Evolutionary conservation across 1,140 invertebrate genomes (phyloP), one percentile per base, ranked within the genome.

Genomic region (Aphis craccivora): DNA sequence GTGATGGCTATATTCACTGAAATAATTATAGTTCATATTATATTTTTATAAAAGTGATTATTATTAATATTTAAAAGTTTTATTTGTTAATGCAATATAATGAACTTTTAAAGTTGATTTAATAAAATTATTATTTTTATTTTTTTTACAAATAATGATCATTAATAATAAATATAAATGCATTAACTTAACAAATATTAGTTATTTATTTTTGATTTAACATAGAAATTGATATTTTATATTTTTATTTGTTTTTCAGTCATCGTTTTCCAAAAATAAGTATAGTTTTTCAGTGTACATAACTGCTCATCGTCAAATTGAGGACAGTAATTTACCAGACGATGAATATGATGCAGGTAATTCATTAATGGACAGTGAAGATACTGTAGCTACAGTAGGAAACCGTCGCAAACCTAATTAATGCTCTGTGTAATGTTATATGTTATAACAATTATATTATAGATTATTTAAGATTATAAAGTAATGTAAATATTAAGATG

Each of bases 251-350:
- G 30, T 83, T 48, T 76, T 76, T 83, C 43, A 93, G 91, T 86
- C 91, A 86, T 88, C 93, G 8, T 90, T 93, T 76, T 35, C 87
- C 43, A 88, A 37, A 88, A 86, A 86, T 51, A 60, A 90, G 76
- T 90, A 67, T 60, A 90, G 5, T 7, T 90, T 88, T 90, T 45
- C 76, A 22, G 86, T 90, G 1, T 90, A 90, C 30, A 40, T 48
- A 45, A 67, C 84, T 20, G 86, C 40, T 45, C 9, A 81, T 7
- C 84, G 40, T 23, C n/a, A 23, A 90, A 86, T 55, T 93, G 84
- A 88, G 18, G 84, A 90, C 30, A 88, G 93, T 88, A 30, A 90
- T 23, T 51, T 88, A 48, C 84, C 84, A 25, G 67, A 51, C 7
- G 86, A 90, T 92, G 67, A 76, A 20, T 83, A 84, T 30, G 76